phyloP scores from a whole-genome alignment of 2,888 invertebrate genomes.

The Cataglyphis livida region DNA sequence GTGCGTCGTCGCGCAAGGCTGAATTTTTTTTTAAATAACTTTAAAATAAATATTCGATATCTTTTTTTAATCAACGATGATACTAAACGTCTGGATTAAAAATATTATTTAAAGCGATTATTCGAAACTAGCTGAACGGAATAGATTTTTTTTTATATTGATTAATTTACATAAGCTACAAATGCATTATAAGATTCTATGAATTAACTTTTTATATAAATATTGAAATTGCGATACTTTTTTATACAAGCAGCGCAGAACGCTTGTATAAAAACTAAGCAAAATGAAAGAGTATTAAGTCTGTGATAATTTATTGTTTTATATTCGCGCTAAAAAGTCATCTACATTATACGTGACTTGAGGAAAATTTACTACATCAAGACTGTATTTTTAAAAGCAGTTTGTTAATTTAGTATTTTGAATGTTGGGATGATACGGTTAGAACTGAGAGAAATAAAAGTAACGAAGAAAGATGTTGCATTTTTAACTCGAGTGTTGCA shows the following conservation, averaged over 20 bases:
- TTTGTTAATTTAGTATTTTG: conserved; percentile 39
- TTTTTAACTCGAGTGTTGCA: conserved; percentile 43
- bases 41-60: not conserved
- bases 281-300: not conserved
- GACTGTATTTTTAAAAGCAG: conserved; percentile 18
- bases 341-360: not conserved
- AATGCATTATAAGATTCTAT: not conserved
- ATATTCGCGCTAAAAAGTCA: not conserved
- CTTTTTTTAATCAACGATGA: not conserved
- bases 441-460: conserved; percentile 44
- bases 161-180: conserved; percentile 7
- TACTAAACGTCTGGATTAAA: conserved; percentile 5
- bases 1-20: too few species aligned
- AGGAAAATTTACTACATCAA: not conserved
- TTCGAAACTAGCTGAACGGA: not conserved
- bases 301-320: not conserved
- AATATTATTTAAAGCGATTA: not conserved
- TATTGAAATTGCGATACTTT: not conserved
- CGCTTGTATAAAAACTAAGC: not conserved
- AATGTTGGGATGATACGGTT: conserved; percentile 44
- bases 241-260: not conserved
- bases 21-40: conserved; percentile 32
- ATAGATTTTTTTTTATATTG: not conserved
- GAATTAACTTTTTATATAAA: not conserved
- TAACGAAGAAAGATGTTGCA: conserved; percentile 42